A percentile compares a stretch with the other conserved stretches of the same genome.
Evolutionary conservation across 92 coral and sea anemone genomes (phyloP).

Genomic region (Meandrina meandrites): DNA sequence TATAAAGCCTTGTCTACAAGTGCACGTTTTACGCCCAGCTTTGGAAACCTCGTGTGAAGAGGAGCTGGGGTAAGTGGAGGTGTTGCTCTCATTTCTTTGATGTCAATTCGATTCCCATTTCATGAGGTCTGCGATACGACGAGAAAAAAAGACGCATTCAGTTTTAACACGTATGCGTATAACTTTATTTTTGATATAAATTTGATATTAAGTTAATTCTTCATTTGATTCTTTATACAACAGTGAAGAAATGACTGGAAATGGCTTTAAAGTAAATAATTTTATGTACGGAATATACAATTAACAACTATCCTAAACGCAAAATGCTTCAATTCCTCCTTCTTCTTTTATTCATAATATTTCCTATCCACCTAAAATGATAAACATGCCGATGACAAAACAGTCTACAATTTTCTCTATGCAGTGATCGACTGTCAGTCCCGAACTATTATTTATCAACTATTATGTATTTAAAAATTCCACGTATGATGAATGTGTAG

Average conservation of each 20-base stretch:
- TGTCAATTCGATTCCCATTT: neutral
- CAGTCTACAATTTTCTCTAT: neutral
- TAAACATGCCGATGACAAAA: neutral
- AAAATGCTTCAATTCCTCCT: neutral
- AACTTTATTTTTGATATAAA: slow-evolving; percentile 28
- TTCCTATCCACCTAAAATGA: neutral
- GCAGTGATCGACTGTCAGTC: neutral
- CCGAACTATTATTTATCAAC: neutral
- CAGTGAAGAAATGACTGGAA: slow-evolving; percentile 4
- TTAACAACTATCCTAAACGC: slow-evolving; percentile 25
- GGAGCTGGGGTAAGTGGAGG: too few relatives aligned
- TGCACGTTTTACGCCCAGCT: too few relatives aligned
- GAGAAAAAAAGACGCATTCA: neutral
- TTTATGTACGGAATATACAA: slow-evolving; percentile 25
- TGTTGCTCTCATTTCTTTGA: too few relatives aligned
- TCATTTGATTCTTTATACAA: slow-evolving; percentile 11
- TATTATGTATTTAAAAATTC: neutral
- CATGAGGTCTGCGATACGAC: neutral
- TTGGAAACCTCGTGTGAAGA: too few relatives aligned
- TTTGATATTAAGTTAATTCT: slow-evolving; percentile 11
- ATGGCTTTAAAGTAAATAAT: slow-evolving; percentile 28
- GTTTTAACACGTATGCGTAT: neutral
- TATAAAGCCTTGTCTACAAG: too few relatives aligned
- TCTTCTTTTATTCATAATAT: neutral
- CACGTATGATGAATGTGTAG: neutral